Conservation (phyloP, 2,888 invertebrate genomes). For the Pollenia griseotomentosa region DNA sequence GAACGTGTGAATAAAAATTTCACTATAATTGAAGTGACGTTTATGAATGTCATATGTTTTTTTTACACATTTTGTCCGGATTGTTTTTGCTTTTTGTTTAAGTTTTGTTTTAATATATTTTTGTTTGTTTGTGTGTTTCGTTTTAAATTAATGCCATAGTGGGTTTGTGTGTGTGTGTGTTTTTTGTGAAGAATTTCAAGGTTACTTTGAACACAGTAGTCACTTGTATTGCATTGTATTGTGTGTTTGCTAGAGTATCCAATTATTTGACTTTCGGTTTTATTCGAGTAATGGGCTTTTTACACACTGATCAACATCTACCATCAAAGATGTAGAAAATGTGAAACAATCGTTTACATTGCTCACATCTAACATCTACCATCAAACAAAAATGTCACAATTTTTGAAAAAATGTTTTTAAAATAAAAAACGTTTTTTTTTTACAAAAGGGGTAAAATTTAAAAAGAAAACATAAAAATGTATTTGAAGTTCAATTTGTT, state of each 20-base stretch:
- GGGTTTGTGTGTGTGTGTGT: slow-evolving; percentile 30
- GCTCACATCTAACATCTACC: too few species aligned
- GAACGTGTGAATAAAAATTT: slow-evolving; percentile 70
- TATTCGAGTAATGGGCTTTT: too few species aligned
- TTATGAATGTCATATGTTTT: slow-evolving; percentile 79
- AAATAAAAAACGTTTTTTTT: too few species aligned
- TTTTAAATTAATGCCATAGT: slow-evolving; percentile 48
- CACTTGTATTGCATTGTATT: slow-evolving; percentile 51
- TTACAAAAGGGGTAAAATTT: too few species aligned
- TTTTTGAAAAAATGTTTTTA: too few species aligned
- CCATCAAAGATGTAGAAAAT: too few species aligned
- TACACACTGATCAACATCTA: too few species aligned
- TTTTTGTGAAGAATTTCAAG: slow-evolving; percentile 69
- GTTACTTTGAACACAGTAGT: slow-evolving; percentile 65
- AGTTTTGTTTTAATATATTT: slow-evolving; percentile 20
- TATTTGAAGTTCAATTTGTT: too few species aligned
- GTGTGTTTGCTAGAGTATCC: slow-evolving; percentile 32
- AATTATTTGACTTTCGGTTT: too few species aligned
- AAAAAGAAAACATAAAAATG: too few species aligned
- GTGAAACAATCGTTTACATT: too few species aligned
- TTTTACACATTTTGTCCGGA: slow-evolving; percentile 69
- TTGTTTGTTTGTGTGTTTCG: slow-evolving; percentile 17
- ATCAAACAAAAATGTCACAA: too few species aligned
- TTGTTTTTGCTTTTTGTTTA: neutral
- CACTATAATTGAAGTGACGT: slow-evolving; percentile 81